Evolutionary conservation across 2,888 invertebrate species (phyloP).

Genomic region (Cabera pusaria): DNA sequence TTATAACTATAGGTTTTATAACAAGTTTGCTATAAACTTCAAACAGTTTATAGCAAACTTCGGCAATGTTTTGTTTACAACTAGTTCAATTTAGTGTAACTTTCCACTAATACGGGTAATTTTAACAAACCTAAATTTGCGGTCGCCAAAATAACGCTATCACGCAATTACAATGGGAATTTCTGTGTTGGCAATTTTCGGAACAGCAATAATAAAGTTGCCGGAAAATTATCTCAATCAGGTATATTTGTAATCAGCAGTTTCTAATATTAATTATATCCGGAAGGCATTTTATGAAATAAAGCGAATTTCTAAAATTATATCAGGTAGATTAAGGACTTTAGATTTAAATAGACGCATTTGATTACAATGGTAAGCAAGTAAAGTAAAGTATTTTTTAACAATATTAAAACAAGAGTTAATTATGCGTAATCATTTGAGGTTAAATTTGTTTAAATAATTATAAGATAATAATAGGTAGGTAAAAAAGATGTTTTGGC

Average conservation of each 20-base stretch:
- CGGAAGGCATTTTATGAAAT: constrained; percentile 7
- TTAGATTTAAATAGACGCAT: neutral
- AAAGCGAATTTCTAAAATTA: neutral
- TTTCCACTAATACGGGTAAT: constrained; percentile 37
- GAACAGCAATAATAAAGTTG: constrained; percentile 27
- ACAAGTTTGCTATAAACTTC: too few species aligned
- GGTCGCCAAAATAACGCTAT: constrained; percentile 21
- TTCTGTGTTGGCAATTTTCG: constrained; percentile 18
- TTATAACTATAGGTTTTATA: too few species aligned
- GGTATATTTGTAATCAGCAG: constrained; percentile 11
- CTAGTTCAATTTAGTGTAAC: constrained; percentile 34
- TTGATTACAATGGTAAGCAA: constrained; percentile 1
- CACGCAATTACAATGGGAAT: constrained; percentile 18
- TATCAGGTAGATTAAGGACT: neutral
- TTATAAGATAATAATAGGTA: too few species aligned
- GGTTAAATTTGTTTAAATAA: too few species aligned
- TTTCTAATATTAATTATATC: constrained; percentile 11
- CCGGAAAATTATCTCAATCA: constrained; percentile 21
- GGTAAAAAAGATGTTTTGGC: too few species aligned
- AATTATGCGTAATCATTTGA: too few species aligned
- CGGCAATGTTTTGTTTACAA: constrained; percentile 36
- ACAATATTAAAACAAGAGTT: too few species aligned
- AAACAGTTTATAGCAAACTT: constrained; percentile 36
- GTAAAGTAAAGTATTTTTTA: too few species aligned
- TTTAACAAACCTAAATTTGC: constrained; percentile 28